Evolutionary conservation across 1,140 invertebrate species (phyloP).

Genomic region (Drosophila hydei): DNA sequence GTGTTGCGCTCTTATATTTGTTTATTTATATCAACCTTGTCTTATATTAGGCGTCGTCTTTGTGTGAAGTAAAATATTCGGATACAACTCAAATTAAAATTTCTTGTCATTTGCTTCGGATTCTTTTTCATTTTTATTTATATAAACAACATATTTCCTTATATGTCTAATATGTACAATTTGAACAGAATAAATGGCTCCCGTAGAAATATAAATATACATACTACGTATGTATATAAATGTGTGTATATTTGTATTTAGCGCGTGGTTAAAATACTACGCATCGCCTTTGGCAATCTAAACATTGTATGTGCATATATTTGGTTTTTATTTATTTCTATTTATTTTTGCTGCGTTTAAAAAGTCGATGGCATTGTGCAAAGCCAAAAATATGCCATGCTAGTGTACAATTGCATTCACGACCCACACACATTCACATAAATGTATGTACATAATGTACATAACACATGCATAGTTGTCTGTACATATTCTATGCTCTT

Average conservation of each 20-base stretch:
- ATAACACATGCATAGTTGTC: background rate
- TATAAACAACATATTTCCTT: background rate
- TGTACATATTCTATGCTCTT: background rate
- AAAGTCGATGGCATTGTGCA: conserved; percentile 38
- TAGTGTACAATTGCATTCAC: conserved; percentile 47
- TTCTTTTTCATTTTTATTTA: background rate
- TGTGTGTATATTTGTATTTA: conserved; percentile 19
- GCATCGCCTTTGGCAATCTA: conserved; percentile 49
- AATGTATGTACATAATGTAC: background rate
- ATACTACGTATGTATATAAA: conserved; percentile 6
- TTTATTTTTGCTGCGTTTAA: conserved; percentile 60
- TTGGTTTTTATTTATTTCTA: conserved; percentile 50
- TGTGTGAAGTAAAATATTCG: too few relatives aligned
- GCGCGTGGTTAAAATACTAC: conserved; percentile 37
- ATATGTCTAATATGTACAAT: background rate
- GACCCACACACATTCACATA: conserved; percentile 2
- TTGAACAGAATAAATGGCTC: background rate
- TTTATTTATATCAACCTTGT: too few relatives aligned
- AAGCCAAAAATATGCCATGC: conserved; percentile 62
- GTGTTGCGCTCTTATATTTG: too few relatives aligned
- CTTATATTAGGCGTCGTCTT: too few relatives aligned
- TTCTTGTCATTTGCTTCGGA: background rate
- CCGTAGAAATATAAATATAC: background rate
- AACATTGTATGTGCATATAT: conserved; percentile 20
- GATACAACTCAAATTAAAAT: background rate